Percentiles rank a stretch among this genome's conserved stretches.
Evolutionary conservation across 2,113 vertebrate genomes (phyloP).

Genomic region (Butorides virescens): DNA sequence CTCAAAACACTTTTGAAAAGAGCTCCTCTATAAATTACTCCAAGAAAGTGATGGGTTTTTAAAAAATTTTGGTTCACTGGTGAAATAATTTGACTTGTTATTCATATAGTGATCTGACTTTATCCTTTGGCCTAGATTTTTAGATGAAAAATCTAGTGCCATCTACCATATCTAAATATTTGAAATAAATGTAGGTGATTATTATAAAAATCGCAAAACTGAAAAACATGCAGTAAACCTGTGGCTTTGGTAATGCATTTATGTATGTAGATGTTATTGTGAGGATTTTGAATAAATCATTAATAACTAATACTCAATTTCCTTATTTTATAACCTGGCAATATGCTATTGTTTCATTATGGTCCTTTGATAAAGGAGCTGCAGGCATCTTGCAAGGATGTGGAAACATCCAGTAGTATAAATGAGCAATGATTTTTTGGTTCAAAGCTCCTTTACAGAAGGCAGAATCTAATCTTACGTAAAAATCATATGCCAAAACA

Average conservation of each 20-base stretch:
- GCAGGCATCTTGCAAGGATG: background rate
- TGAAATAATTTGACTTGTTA: background rate
- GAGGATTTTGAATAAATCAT: background rate
- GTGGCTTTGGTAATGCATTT: background rate
- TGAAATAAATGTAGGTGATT: background rate
- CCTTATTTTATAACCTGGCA: background rate
- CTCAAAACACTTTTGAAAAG: background rate
- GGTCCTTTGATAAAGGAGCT: background rate
- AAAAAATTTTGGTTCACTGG: background rate
- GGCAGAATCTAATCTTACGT: background rate
- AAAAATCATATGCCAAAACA: slow-evolving; percentile 47
- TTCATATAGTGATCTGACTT: background rate
- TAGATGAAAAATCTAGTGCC: background rate
- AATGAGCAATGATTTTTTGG: slow-evolving; percentile 37
- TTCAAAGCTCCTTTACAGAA: slow-evolving; percentile 34
- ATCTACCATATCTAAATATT: background rate
- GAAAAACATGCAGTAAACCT: background rate
- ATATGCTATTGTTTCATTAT: background rate
- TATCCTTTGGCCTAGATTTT: background rate
- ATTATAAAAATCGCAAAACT: background rate
- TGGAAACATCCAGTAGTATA: background rate
- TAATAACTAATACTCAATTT: background rate
- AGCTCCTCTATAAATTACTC: background rate
- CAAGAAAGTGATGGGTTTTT: background rate
- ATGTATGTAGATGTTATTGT: background rate